phyloP scores from a whole-genome alignment of 53 echinoderm and acorn worm genomes.

The Holothuria leucospilota region DNA sequence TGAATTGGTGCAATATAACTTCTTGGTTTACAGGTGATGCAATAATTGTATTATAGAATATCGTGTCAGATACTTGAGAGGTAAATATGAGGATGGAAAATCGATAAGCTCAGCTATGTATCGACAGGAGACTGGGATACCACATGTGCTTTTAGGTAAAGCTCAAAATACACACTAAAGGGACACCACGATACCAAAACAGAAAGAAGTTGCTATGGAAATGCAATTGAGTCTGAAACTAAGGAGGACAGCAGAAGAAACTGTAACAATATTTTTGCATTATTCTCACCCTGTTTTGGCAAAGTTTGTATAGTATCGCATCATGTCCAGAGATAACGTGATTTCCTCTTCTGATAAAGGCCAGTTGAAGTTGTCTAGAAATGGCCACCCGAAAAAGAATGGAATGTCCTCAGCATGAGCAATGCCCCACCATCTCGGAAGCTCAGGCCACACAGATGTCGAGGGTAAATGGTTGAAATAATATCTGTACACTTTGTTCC shows the following conservation, averaged over 20 bases:
- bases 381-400: slow-evolving; percentile 70
- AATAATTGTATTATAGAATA: not conserved
- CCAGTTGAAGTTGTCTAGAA: slow-evolving; percentile 25
- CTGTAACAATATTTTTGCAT: no score
- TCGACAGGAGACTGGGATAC: no score
- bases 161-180: no score
- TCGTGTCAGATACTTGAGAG: not conserved
- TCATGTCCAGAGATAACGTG: slow-evolving; percentile 52
- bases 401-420: slow-evolving; percentile 74
- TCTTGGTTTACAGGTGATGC: no score
- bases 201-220: no score
- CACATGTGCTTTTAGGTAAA: no score
- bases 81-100: not conserved
- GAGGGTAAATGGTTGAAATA: slow-evolving; percentile 67
- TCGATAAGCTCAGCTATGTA: no score
- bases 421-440: slow-evolving; percentile 65
- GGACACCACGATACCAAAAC: no score
- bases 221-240: no score
- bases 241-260: no score
- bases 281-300: slow-evolving; percentile 70
- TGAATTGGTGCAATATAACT: no score
- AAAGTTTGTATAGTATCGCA: slow-evolving; percentile 71
- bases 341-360: slow-evolving; percentile 34
- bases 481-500: slow-evolving; percentile 61
- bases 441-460: slow-evolving; percentile 54